phyloP scores from a whole-genome alignment of 2,888 invertebrate species.

The Cataglyphis livida region DNA sequence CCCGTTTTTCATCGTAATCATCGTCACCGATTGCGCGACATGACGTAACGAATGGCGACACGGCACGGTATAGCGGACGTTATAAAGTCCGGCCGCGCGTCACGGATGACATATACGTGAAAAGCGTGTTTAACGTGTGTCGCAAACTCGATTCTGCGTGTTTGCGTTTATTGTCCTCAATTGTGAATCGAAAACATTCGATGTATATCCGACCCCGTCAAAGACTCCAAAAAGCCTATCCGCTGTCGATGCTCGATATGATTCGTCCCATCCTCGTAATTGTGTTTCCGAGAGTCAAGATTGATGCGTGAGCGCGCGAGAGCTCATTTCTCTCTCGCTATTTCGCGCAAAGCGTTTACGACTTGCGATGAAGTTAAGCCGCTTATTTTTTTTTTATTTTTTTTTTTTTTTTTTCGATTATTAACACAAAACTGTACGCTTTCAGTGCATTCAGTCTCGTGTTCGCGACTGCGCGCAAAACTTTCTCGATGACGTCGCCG shows the following conservation, averaged over 20 bases:
- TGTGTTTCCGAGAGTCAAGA: conserved; percentile 4
- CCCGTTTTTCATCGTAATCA: conserved; percentile 52
- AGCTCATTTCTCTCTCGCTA: background rate
- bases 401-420: background rate
- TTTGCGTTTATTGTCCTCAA: conserved; percentile 20
- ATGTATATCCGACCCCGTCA: conserved; percentile 19
- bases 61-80: conserved; percentile 32
- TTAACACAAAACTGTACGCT: background rate
- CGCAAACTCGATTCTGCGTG: conserved; percentile 4
- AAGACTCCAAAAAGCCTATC: background rate
- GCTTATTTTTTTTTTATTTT: background rate
- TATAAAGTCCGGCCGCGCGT: conserved; percentile 51
- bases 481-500: conserved; percentile 2
- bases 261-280: conserved; percentile 9
- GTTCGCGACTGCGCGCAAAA: background rate
- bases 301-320: background rate
- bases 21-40: conserved; percentile 52
- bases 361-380: background rate
- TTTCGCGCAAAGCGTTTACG: background rate
- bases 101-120: conserved; percentile 47
- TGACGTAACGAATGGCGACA: conserved; percentile 52
- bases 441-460: background rate
- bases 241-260: conserved; percentile 4
- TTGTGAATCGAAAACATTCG: conserved; percentile 37
- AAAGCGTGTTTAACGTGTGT: conserved; percentile 50